These are phyloP conservation scores for Rattus rattus DNA, from an alignment of 2,113 vertebrate genomes.

Conservation along the genomic window DNA sequence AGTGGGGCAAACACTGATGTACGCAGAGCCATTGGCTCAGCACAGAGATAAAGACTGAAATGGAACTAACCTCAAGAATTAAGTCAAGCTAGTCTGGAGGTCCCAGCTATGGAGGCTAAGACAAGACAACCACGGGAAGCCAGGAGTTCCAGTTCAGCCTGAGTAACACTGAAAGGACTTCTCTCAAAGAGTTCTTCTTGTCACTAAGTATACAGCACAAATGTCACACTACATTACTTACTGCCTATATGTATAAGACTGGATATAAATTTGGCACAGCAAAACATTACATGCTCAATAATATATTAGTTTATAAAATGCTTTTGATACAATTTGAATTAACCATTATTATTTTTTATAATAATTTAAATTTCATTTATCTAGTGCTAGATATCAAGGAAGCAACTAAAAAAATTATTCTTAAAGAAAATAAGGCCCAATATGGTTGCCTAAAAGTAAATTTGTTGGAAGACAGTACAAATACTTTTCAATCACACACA, in stretches of 20 bases:
- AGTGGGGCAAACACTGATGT: background rate
- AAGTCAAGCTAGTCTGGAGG: background rate
- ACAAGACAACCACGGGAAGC: background rate
- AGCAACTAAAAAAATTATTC: background rate
- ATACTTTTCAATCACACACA: background rate
- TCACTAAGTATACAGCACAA: background rate
- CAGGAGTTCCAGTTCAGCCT: background rate
- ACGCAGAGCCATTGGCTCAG: background rate
- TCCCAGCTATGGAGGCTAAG: background rate
- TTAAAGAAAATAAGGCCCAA: background rate
- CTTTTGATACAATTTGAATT: background rate
- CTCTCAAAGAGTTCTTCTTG: background rate
- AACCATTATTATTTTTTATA: conserved; percentile 31
- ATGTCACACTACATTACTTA: background rate
- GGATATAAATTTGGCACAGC: background rate
- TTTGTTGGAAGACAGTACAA: background rate
- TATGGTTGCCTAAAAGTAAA: conserved; percentile 41
- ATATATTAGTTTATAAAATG: background rate
- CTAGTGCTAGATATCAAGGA: conserved; percentile 30
- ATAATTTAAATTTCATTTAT: background rate
- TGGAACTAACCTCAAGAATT: background rate
- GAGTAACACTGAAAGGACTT: background rate
- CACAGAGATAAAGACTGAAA: background rate
- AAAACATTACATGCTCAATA: background rate
- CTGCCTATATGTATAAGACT: background rate